Base-by-base conservation (phyloP, 2,797 vertebrate species). In the Chromobotia macracanthus region DNA sequence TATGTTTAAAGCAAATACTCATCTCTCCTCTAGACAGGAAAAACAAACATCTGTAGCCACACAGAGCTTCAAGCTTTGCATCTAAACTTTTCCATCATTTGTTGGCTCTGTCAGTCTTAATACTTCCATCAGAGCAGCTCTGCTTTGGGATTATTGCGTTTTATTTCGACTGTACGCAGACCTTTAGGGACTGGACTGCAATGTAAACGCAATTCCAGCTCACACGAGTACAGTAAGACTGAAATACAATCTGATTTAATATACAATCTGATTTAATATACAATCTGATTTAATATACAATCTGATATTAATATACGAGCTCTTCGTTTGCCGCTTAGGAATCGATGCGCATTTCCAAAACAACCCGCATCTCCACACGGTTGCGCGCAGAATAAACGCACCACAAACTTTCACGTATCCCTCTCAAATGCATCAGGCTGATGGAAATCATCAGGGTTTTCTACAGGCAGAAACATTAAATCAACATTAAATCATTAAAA, bases 31-130 rank as follows among this genome's bases (percentile, higher is more conserved):
- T 38, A 60, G 38, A 21, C 9, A 28, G 46, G 5, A 21, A 35
- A 35, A 38, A 9, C 60, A 60, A 78, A 87, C 82, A 82, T 87
- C 18, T 11, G 55, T 25, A 80, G 87, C 82, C 84, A 72, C 79
- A 78, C 75, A 77, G 81, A 46, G n/a, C 50, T 16, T 58, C 7
- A 31, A 5, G 25, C 13, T 56, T 58, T n/a, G 38, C 51, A 46
- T 77, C 7, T 50, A 13, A 77, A 77, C 44, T 69, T 68, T 50
- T 8, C 48, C 21, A 77, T 28, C 18, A 44, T 56, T 58, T 11
- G 38, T 44, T 67, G 53, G 28, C 8, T 16, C 16, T 63, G 60
- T 35, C 28, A n/a, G 28, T 38, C 9, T 16, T 31, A 9, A 61
- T 31, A 31, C 25, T 63, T 35, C 23, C 16, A 63, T n/a, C 31